Evolutionary conservation across 2,113 vertebrate genomes (phyloP).

Genomic region (Gymnocephalus cernua): DNA sequence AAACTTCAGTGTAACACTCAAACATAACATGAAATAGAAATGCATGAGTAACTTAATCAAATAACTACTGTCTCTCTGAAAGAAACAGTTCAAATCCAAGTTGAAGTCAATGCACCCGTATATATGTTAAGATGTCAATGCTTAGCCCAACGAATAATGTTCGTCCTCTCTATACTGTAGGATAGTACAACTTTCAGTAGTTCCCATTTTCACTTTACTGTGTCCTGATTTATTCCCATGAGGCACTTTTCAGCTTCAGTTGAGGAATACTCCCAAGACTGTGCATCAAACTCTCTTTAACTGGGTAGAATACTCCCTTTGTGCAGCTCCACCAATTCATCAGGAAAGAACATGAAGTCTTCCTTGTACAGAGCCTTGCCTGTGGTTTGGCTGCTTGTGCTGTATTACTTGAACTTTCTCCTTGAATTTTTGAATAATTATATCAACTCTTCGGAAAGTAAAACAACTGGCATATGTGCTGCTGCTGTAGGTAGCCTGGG

Average conservation of each 20-base stretch:
- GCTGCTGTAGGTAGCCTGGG: neutral
- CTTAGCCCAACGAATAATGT: neutral
- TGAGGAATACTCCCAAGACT: slow-evolving; percentile 8
- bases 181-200: neutral
- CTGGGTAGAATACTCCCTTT: slow-evolving; percentile 1
- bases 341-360: neutral
- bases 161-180: neutral
- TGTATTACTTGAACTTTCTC: neutral
- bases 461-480: neutral
- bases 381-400: slow-evolving; percentile 3
- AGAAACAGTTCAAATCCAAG: neutral
- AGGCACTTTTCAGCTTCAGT: slow-evolving; percentile 4
- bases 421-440: neutral
- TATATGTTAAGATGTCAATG: neutral
- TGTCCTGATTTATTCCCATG: slow-evolving; percentile 3
- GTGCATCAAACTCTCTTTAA: slow-evolving; percentile 8
- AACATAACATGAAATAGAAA: neutral
- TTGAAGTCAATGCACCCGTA: neutral
- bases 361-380: neutral
- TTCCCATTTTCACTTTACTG: neutral
- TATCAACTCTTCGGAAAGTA: neutral
- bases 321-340: slow-evolving; percentile 13
- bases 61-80: neutral
- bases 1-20: neutral
- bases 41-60: neutral